Evolutionary conservation across 2,888 invertebrate genomes (phyloP).

Genomic region (Dynastes hyllus): DNA sequence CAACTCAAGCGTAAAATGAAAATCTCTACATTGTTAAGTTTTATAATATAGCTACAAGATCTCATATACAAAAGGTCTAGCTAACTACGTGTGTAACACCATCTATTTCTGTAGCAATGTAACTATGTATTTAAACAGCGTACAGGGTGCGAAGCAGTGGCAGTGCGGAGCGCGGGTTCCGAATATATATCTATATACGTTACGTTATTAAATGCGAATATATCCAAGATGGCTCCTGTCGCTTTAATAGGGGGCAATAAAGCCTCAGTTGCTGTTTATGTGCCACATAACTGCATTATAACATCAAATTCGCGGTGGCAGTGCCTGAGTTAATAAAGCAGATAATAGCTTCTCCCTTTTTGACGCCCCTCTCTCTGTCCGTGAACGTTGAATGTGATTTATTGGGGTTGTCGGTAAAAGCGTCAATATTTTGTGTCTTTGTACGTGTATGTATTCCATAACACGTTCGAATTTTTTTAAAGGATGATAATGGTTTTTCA

Average conservation of each 20-base stretch:
- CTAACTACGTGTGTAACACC: constrained; percentile 6
- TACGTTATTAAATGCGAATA: constrained; percentile 56
- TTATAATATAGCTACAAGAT: constrained; percentile 15
- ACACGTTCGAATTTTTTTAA: constrained; percentile 5
- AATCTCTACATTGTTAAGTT: neutral
- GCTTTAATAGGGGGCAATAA: constrained; percentile 58
- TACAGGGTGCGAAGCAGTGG: neutral
- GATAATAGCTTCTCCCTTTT: constrained; percentile 63
- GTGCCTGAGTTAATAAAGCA: constrained; percentile 65
- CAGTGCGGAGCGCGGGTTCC: neutral
- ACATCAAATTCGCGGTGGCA: constrained; percentile 64
- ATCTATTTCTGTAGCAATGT: constrained; percentile 14
- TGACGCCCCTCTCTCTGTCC: constrained; percentile 33
- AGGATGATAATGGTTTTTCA: constrained; percentile 1
- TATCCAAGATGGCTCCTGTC: constrained; percentile 58
- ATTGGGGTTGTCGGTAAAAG: constrained; percentile 47
- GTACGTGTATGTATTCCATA: neutral
- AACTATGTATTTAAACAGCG: constrained; percentile 29
- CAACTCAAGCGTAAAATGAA: constrained; percentile 16
- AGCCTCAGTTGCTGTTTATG: constrained; percentile 60
- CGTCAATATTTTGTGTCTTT: constrained; percentile 35
- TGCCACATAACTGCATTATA: constrained; percentile 65
- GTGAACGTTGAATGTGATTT: constrained; percentile 45
- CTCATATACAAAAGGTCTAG: neutral
- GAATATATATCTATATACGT: constrained; percentile 37